Base-by-base conservation (phyloP, 2,113 vertebrate species). In the Dermatemys mawii region DNA sequence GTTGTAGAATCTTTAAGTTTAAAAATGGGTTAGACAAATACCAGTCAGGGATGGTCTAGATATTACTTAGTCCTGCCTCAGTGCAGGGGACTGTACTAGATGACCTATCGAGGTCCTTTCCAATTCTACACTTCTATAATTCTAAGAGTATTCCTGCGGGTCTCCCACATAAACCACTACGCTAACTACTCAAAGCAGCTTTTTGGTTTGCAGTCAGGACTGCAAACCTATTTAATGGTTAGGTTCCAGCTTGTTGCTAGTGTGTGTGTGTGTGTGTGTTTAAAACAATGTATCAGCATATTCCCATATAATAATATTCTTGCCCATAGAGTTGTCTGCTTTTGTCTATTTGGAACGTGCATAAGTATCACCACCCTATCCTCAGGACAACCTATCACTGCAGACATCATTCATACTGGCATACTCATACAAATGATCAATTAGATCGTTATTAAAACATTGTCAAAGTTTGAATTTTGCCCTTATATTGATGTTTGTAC, bases 251-350 rank as follows among this genome's bases (percentile, higher is more conserved):
- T 63, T 67, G 60, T 19, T 55, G 54, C 51, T 35, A 29, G 3
- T 60, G 57, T 60, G 29, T 14, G 3, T 60, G 11, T 91, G n/a
- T n/a, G n/a, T n/a, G 94, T 79, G 67, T 80, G 94, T 94, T 94
- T 91, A 87, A 92, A 55, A 83, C 84, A 85, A 83, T 90, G 94
- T 90, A 83, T 94, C 94, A 96, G 86, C 91, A 75, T 93, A 95
- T 93, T 93, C 41, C 84, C 86, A 91, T 95, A 88, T 93, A 90
- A 91, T 86, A 87, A 22, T 93, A 94, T 86, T 83, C 85, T 79
- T 90, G 78, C 44, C 54, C 24, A 48, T 1, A 0, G 49, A 90
- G 63, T 1, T 84, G 85, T 85, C 81, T 93, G 54, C 27, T 79
- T 90, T 11, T 96, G 84, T 92, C 90, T 95, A 22, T 75, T 29